These are phyloP conservation scores for Tapirus indicus DNA, from an alignment of 2,797 vertebrate genomes.

Conservation along the genomic window DNA sequence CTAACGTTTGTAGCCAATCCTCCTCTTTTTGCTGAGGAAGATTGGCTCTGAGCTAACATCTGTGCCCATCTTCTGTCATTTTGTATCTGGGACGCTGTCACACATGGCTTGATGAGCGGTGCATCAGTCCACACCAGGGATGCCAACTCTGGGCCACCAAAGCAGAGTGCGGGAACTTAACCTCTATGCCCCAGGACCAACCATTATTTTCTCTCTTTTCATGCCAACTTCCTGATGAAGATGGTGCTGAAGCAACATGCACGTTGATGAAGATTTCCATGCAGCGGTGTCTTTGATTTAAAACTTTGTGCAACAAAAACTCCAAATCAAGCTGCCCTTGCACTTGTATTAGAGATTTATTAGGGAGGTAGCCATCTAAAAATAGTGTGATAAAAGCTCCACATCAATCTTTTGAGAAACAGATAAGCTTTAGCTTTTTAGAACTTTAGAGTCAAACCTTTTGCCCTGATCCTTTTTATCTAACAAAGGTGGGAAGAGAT, in stretches of 20 bases:
- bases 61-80: no score
- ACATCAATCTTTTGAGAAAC: neutral
- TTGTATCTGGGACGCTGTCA: no score
- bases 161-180: no score
- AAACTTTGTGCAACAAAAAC: neutral
- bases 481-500: neutral
- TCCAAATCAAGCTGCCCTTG: neutral
- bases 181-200: no score
- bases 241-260: rapidly evolving
- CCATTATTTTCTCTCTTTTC: neutral
- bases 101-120: no score
- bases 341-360: neutral
- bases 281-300: neutral
- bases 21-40: no score
- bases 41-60: no score
- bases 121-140: no score
- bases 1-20: no score
- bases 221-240: neutral
- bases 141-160: no score
- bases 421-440: neutral
- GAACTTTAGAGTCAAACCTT: neutral
- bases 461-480: neutral
- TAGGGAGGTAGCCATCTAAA: neutral
- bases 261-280: neutral
- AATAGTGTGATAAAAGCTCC: neutral